Percentiles rank a stretch among this genome's conserved stretches.
phyloP scores from a whole-genome alignment of 2,113 vertebrate species.

The Syrrhaptes paradoxus region DNA sequence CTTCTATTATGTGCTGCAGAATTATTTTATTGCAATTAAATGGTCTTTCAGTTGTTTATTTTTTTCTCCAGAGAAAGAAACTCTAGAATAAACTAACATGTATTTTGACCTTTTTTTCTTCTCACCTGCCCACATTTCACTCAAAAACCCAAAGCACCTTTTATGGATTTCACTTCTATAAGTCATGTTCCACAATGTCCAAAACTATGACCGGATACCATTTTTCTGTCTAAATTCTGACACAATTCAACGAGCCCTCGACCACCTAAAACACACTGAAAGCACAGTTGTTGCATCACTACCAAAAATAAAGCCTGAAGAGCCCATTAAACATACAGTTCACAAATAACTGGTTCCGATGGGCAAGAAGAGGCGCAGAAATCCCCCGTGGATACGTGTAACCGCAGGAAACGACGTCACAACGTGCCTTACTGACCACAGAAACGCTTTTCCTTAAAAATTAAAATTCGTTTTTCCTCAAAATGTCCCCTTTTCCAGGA shows the following conservation, averaged over 20 bases:
- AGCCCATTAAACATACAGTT: not conserved
- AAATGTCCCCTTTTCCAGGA: not conserved
- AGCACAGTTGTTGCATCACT: not conserved
- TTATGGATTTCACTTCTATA: not conserved
- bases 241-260: not conserved
- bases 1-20: not conserved
- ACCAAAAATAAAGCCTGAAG: not conserved
- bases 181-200: not conserved
- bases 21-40: not conserved
- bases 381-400: not conserved
- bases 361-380: not conserved
- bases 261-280: not conserved
- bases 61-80: too few relatives aligned
- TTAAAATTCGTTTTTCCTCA: accelerated
- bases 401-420: not conserved
- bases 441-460: not conserved
- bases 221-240: not conserved
- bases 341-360: accelerated
- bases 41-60: not conserved
- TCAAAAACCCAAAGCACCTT: not conserved
- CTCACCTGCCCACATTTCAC: not conserved
- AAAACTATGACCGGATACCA: accelerated
- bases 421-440: not conserved
- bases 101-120: not conserved
- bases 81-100: not conserved